These are phyloP conservation scores for Anguilla rostrata DNA, from an alignment of 2,113 vertebrate species.

Conservation along the genomic window DNA sequence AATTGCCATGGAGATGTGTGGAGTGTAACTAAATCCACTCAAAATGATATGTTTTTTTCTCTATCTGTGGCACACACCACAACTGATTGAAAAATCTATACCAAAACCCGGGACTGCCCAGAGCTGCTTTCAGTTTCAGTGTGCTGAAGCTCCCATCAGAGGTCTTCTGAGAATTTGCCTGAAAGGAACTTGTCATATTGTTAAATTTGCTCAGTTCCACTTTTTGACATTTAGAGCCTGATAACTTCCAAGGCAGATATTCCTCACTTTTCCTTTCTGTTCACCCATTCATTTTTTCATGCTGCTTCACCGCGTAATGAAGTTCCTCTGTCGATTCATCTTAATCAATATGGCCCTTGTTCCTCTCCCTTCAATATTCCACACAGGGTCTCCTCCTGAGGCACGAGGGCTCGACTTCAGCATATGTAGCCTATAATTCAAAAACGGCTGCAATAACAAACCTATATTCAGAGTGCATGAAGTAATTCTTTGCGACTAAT, in stretches of 20 bases:
- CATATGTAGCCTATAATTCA: background rate
- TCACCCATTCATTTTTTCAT: background rate
- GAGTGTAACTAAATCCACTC: background rate
- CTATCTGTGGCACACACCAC: background rate
- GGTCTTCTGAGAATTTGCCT: background rate
- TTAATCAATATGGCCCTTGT: background rate
- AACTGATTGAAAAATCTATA: constrained; percentile 21
- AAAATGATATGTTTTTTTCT: background rate
- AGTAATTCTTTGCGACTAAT: background rate
- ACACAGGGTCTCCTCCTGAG: background rate
- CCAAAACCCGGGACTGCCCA: background rate
- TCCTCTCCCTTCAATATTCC: background rate
- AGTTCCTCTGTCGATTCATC: background rate
- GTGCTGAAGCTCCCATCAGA: background rate
- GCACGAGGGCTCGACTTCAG: background rate
- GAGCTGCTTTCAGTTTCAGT: background rate
- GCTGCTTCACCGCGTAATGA: background rate
- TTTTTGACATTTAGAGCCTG: background rate
- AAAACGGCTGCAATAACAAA: background rate
- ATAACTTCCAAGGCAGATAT: background rate
- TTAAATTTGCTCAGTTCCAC: background rate
- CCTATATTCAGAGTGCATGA: background rate
- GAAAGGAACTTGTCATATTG: background rate
- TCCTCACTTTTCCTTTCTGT: background rate
- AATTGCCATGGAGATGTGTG: background rate